Base-by-base conservation (phyloP, 1,140 invertebrate genomes). In the Caenorhabditis tropicalis region DNA sequence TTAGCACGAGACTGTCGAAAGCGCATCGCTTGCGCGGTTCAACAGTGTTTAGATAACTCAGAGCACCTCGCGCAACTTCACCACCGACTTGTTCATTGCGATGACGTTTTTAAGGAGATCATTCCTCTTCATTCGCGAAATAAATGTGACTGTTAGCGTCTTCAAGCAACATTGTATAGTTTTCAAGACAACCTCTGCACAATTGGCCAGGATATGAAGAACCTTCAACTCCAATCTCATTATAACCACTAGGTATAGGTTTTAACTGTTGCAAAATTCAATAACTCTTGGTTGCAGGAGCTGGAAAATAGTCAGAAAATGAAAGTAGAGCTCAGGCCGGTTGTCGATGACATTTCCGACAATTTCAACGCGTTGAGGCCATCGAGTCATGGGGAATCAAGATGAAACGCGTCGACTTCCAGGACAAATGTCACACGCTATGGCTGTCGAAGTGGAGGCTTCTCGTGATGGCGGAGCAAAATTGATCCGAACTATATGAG, bases 311-410 rank as follows among this genome's bases (percentile, higher is more conserved):
- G 97, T 87, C 97, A 99, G 85, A 88, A 88, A 82, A 95, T 99
- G 16, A 94, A 96, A 90, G 95, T 95, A 9, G 96, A 98, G 88
- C 92, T 99, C 1, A 97, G 95, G 89, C 96, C 98, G 89, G 99
- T 99, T 92, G 97, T 99, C 82, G 97, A 99, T 92, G 97, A 99
- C 89, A 96, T 99, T 94, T 95, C 96, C 46, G 95, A n/a, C n/a
- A n/a, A n/a, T n/a, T n/a, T n/a, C n/a, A n/a, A n/a, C n/a, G n/a
- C n/a, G n/a, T n/a, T 89, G 95, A 96, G 79, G n/a, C n/a, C n/a
- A n/a, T n/a, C n/a, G n/a, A n/a, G n/a, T n/a, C n/a, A n/a, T n/a
- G n/a, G n/a, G n/a, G n/a, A n/a, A n/a, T n/a, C n/a, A n/a, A n/a
- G n/a, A n/a, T n/a, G n/a, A n/a, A n/a, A n/a, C n/a, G n/a, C n/a